Base-by-base conservation (phyloP, 92 coral and sea anemone species). In the Epizoanthus stellaris region DNA sequence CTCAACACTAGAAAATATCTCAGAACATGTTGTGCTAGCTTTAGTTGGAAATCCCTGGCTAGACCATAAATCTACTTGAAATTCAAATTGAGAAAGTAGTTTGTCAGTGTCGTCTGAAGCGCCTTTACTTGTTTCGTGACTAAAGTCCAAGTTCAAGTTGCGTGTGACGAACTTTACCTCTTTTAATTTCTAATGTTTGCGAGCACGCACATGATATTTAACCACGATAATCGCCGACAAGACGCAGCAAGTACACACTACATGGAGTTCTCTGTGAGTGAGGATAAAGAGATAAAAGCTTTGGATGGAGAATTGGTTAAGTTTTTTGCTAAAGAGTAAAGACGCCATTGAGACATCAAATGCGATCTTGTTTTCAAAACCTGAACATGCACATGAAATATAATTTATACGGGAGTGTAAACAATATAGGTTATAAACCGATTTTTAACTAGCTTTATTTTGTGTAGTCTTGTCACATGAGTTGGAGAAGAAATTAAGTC, bases 111-210 rank as follows among this genome's bases (percentile, higher is more conserved):
- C 71, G 72, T 62, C 36, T 36, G 4, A 39, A 63, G 60, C 34
- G 45, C 17, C 11, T 15, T 23, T 17, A 9, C 43, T 42, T 57
- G 36, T 79, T 79, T 79, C 83, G 83, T 79, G 83, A 79, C 83
- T 71, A 11, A 42, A 23, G 25, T 23, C 25, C 25, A 23, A 57
- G 47, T 42, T 43, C 23, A 52, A 13, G 42, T 79, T 79, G 83
- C 83, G 83, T 79, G 83, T 79, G 83, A 79, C 83, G 83, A 62
- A 62, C 40, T 77, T n/a, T 40, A 57, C 64, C 61, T 79, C 58
- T 63, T 63, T 79, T 20, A 63, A 79, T 79, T 62, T 79, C 73
- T 16, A 43, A 43, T 79, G 62, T 12, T 79, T 61, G 47, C 19
- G 6, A 40, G 72, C 83, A 79, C 83, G 83, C 83, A 79, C 71